These are phyloP conservation scores for Parazoanthus atlanticus DNA, from an alignment of 92 coral and sea anemone species.

Conservation along the genomic window DNA sequence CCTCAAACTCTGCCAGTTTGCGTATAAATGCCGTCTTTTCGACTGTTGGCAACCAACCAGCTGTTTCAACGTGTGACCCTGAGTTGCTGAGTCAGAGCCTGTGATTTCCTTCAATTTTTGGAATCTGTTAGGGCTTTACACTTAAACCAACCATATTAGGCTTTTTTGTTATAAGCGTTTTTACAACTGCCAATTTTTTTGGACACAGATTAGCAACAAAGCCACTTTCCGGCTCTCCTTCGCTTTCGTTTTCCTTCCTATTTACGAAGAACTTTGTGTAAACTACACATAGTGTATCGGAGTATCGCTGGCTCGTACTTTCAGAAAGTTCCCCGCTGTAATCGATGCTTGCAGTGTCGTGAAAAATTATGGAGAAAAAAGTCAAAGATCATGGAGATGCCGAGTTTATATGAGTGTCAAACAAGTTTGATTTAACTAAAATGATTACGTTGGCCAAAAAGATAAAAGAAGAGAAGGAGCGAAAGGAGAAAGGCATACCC, in stretches of 20 bases:
- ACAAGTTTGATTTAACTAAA: constrained; percentile 20
- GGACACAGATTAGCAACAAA: neutral
- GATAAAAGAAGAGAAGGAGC: constrained; percentile 93
- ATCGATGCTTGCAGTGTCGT: neutral
- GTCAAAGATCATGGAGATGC: neutral
- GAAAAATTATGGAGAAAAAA: neutral
- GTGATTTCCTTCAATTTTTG: neutral
- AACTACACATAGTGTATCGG: neutral
- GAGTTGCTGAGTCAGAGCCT: neutral
- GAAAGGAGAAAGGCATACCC: constrained; percentile 70
- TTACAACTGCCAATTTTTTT: no score
- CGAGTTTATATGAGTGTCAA: neutral
- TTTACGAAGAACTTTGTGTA: neutral
- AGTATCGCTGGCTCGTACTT: constrained; percentile 34
- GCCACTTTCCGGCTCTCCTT: neutral
- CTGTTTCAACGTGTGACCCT: neutral
- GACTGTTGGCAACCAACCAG: neutral
- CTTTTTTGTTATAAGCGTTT: no score
- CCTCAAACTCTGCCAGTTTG: neutral
- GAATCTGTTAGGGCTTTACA: neutral
- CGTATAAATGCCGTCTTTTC: neutral
- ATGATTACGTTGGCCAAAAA: constrained; percentile 98
- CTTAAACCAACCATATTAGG: neutral
- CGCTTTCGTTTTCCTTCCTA: neutral
- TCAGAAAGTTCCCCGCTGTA: neutral